Evolutionary conservation across 1,140 invertebrate genomes (phyloP).

Genomic region (Sarcophaga peregrina): DNA sequence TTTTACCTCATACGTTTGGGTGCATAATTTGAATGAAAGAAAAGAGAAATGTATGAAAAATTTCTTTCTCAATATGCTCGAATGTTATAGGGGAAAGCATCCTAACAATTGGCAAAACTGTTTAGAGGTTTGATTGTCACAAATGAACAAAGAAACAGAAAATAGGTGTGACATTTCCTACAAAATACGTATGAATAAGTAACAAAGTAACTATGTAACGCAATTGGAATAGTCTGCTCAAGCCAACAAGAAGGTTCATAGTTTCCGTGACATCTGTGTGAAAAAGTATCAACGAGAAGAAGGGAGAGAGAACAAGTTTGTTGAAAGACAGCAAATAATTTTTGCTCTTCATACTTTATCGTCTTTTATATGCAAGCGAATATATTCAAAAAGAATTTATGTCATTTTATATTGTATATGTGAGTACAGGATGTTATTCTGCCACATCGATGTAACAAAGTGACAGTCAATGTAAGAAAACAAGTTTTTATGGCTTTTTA

Average conservation of each 20-base stretch:
- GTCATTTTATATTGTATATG: neutral
- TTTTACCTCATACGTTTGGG: neutral
- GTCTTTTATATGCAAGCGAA: neutral
- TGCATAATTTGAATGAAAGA: neutral
- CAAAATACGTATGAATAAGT: neutral
- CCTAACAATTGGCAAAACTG: neutral
- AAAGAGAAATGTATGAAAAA: neutral
- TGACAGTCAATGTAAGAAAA: neutral
- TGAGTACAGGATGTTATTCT: conserved; percentile 2
- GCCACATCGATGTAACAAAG: neutral
- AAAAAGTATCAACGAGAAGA: too few relatives aligned
- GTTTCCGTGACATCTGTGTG: too few relatives aligned
- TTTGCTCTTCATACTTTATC: neutral
- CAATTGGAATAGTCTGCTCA: neutral
- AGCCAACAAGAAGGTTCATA: too few relatives aligned
- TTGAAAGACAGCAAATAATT: neutral
- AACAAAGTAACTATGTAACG: neutral
- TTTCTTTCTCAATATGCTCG: too few relatives aligned
- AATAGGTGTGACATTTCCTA: conserved; percentile 4
- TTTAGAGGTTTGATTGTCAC: neutral
- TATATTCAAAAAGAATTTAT: conserved; percentile 9
- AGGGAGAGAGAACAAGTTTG: neutral
- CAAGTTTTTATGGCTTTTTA: neutral
- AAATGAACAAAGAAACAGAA: neutral
- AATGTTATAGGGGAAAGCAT: neutral